A percentile compares a stretch with the other conserved stretches of the same genome.
Conservation (phyloP, 2,113 vertebrate genomes). For the Neolamprologus caudopunctatus region DNA sequence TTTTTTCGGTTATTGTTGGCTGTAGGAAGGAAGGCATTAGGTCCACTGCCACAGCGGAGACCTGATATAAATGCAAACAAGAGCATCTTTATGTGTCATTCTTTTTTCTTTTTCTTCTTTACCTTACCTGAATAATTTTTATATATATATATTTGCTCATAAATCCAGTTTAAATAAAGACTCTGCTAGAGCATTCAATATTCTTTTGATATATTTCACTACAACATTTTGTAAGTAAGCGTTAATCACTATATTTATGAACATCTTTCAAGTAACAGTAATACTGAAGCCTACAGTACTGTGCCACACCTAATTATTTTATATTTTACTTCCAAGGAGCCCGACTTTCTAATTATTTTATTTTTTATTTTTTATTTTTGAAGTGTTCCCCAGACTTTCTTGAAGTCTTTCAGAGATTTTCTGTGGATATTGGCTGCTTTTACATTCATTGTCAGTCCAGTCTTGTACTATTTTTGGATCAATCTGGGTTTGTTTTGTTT, state of each 20-base stretch:
- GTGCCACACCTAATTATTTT: not conserved
- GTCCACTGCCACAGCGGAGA: not conserved
- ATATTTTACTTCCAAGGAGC: not conserved
- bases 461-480: not conserved
- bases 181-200: rapidly evolving
- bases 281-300: not conserved
- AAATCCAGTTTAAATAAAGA: not conserved
- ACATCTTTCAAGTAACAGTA: not conserved
- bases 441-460: not conserved
- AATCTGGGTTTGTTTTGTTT: rapidly evolving
- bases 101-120: not conserved
- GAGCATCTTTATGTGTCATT: not conserved
- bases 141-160: not conserved
- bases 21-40: not conserved
- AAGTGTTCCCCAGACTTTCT: not conserved
- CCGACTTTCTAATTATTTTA: not conserved
- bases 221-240: not conserved
- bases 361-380: not conserved
- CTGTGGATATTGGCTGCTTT: not conserved
- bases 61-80: not conserved
- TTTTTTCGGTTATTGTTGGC: not conserved
- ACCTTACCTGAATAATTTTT: not conserved
- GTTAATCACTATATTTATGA: not conserved
- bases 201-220: not conserved
- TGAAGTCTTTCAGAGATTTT: not conserved